Evolutionary conservation across 2,113 vertebrate species (phyloP).

Genomic region (Carassius carassius): DNA sequence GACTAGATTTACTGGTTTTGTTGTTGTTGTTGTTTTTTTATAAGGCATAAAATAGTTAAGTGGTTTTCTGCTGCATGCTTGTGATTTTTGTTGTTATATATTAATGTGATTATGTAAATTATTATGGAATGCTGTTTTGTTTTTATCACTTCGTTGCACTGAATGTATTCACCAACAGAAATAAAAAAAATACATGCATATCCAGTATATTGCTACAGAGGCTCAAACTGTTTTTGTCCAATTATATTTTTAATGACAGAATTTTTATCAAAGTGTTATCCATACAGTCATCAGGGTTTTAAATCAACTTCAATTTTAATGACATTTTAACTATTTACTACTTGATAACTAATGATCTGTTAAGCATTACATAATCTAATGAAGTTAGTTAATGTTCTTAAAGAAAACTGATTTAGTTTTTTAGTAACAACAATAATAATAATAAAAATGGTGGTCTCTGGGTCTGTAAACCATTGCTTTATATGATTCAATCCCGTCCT

Average conservation of each 20-base stretch:
- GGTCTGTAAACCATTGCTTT: not conserved
- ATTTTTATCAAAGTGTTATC: not conserved
- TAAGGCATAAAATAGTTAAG: not conserved
- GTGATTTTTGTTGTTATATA: not conserved
- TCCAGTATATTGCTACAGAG: not conserved
- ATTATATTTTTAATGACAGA: not conserved
- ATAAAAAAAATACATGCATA: constrained; percentile 6
- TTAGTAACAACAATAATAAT: no score
- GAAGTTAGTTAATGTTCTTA: not conserved
- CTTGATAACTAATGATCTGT: not conserved
- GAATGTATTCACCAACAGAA: not conserved
- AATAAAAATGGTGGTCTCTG: not conserved
- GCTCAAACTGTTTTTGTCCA: not conserved
- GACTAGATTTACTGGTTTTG: not conserved
- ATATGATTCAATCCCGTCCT: not conserved
- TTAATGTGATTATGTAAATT: not conserved
- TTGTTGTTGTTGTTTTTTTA: not conserved
- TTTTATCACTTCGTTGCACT: not conserved
- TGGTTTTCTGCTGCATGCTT: not conserved
- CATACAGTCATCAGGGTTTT: not conserved
- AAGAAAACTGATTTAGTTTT: not conserved
- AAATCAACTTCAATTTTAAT: not conserved
- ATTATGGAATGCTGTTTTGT: not conserved
- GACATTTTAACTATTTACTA: not conserved
- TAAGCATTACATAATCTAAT: no score